Conservation (phyloP, 1,140 invertebrate species). For the Procambarus clarkii region DNA sequence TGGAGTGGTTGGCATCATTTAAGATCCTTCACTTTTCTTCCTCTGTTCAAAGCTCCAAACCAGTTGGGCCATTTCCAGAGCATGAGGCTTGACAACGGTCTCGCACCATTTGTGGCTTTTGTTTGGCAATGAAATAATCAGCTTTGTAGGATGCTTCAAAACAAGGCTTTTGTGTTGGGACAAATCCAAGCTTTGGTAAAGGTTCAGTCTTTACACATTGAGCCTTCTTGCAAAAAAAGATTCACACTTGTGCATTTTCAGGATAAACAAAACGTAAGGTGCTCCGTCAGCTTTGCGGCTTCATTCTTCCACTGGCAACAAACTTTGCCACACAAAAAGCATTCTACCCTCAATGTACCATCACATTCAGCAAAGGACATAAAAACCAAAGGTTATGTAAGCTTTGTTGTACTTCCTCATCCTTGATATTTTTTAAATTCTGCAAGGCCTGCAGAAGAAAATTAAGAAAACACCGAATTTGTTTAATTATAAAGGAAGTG, state of each 20-base stretch:
- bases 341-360: constrained; percentile 42
- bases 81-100: constrained; percentile 19
- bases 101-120: neutral
- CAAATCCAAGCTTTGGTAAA: constrained; percentile 27
- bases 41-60: constrained; percentile 39
- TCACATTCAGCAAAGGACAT: constrained; percentile 9
- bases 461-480: too few species aligned
- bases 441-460: constrained; percentile 59
- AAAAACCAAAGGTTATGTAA: constrained; percentile 60
- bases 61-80: constrained; percentile 27
- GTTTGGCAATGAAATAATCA: constrained; percentile 23
- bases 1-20: constrained; percentile 23
- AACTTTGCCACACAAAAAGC: constrained; percentile 32
- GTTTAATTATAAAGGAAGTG: too few species aligned
- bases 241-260: constrained; percentile 25
- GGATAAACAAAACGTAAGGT: constrained; percentile 19
- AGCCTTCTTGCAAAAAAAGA: constrained; percentile 10
- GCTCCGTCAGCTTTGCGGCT: constrained; percentile 39
- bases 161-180: constrained; percentile 59
- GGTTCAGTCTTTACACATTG: constrained; percentile 26
- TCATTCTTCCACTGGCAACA: constrained; percentile 36
- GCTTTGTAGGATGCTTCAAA: constrained; percentile 46
- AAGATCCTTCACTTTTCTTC: constrained; percentile 1
- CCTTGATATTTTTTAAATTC: constrained; percentile 53
- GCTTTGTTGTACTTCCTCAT: constrained; percentile 32